These are phyloP conservation scores for Epiblema foenella DNA, from an alignment of 2,888 invertebrate genomes.

Conservation along the genomic window DNA sequence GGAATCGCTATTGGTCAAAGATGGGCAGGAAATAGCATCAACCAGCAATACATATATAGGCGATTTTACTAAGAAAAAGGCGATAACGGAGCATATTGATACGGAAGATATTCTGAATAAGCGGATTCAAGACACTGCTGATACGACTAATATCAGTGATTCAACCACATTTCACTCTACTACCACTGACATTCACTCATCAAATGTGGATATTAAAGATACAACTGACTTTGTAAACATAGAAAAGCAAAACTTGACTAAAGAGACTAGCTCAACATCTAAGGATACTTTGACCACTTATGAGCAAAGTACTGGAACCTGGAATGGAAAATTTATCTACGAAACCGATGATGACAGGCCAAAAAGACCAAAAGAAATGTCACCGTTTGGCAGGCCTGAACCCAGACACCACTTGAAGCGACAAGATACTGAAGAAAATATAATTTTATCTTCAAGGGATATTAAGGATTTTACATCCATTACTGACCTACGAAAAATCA, in stretches of 20 bases:
- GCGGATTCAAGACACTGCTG: slow-evolving; percentile 60
- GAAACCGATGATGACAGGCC: slow-evolving; percentile 79
- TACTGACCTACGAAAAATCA: slow-evolving; percentile 77
- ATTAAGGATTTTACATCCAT: slow-evolving; percentile 82
- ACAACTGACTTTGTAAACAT: slow-evolving; percentile 73
- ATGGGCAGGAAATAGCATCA: slow-evolving; percentile 78
- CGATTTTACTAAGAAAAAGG: slow-evolving; percentile 75
- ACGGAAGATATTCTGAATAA: slow-evolving; percentile 62
- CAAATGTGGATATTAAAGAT: slow-evolving; percentile 61
- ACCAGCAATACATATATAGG: slow-evolving; percentile 76
- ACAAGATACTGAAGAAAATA: slow-evolving; percentile 80
- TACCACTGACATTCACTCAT: slow-evolving; percentile 61
- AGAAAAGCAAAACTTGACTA: slow-evolving; percentile 78
- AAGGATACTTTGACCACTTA: slow-evolving; percentile 77
- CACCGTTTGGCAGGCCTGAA: slow-evolving; percentile 76
- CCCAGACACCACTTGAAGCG: slow-evolving; percentile 77
- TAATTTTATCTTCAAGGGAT: slow-evolving; percentile 78
- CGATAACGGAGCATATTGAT: slow-evolving; percentile 71
- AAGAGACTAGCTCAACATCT: slow-evolving; percentile 69
- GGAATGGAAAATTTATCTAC: slow-evolving; percentile 85
- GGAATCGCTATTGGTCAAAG: slow-evolving; percentile 74
- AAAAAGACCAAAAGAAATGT: slow-evolving; percentile 73
- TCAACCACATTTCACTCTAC: slow-evolving; percentile 61
- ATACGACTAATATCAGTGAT: slow-evolving; percentile 53
- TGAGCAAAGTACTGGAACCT: slow-evolving; percentile 79